Percentiles rank a stretch among this genome's conserved stretches.
phyloP scores from a whole-genome alignment of 2,888 invertebrate genomes.

The Lithodes maja region DNA sequence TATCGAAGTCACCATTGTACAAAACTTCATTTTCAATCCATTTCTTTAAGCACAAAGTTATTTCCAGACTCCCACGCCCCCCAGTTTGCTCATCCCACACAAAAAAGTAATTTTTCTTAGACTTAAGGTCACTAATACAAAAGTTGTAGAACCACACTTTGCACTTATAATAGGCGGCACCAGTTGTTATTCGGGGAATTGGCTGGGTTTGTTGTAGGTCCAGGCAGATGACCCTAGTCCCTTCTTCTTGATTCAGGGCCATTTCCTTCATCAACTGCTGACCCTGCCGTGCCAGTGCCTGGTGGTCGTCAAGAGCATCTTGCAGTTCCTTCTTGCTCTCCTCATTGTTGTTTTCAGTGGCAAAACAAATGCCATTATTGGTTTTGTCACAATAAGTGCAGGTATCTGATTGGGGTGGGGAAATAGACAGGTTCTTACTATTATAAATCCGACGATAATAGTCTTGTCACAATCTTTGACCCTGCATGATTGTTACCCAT shows the following conservation, averaged over 20 bases:
- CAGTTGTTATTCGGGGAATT: neutral
- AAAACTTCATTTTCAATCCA: neutral
- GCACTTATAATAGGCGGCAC: neutral
- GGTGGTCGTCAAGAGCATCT: neutral
- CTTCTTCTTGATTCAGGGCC: neutral
- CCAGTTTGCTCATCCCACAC: neutral
- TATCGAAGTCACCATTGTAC: neutral
- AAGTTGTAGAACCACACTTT: neutral
- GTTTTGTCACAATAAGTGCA: conserved; percentile 5
- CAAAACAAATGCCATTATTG: neutral
- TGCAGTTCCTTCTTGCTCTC: neutral
- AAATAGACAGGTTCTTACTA: neutral
- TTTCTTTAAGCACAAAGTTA: conserved; percentile 4
- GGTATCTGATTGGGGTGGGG: neutral
- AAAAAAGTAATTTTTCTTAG: neutral
- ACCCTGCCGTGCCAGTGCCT: neutral
- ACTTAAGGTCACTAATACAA: neutral
- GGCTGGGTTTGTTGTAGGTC: neutral
- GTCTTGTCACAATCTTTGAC: neutral
- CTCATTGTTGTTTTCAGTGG: conserved; percentile 10
- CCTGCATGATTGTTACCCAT: neutral
- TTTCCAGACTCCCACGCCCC: conserved; percentile 3
- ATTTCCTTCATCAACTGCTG: conserved; percentile 2
- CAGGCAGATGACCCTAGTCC: neutral
- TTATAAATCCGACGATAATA: neutral